Evolutionary conservation across 2,888 invertebrate species (phyloP).

Genomic region (Gastracanthus pulcherrimus): DNA sequence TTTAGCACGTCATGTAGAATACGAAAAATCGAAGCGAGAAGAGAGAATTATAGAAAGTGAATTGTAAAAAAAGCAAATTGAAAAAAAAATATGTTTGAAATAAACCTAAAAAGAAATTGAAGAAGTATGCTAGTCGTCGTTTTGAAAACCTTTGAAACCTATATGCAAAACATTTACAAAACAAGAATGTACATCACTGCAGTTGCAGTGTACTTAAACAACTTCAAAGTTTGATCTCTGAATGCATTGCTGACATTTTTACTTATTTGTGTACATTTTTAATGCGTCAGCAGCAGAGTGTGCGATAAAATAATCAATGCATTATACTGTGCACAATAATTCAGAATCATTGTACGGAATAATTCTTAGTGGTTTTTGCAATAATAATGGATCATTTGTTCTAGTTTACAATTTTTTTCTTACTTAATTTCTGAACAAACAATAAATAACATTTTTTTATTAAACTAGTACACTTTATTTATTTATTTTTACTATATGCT

Average conservation of each 20-base stretch:
- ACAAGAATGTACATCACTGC: not conserved
- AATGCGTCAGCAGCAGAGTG: no score
- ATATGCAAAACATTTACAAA: not conserved
- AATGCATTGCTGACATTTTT: not conserved
- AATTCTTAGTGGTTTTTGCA: not conserved
- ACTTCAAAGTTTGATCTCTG: not conserved
- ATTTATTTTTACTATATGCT: not conserved
- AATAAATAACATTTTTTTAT: not conserved
- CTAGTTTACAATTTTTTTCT: not conserved
- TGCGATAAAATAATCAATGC: not conserved
- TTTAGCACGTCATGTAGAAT: slow-evolving; percentile 34
- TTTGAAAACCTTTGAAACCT: not conserved
- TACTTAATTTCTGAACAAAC: not conserved
- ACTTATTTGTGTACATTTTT: not conserved
- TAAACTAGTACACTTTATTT: not conserved
- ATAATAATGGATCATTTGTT: not conserved
- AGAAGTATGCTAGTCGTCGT: not conserved
- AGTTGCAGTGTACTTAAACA: not conserved
- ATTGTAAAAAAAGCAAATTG: slow-evolving; percentile 32
- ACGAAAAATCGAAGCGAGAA: slow-evolving; percentile 10
- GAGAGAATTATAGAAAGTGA: slow-evolving; percentile 18
- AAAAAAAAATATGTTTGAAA: slow-evolving; percentile 39
- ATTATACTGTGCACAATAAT: no score
- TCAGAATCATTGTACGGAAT: not conserved
- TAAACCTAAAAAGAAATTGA: slow-evolving; percentile 24